Evolutionary conservation across 1,140 invertebrate species (phyloP).

Genomic region (Saccostrea echinata): DNA sequence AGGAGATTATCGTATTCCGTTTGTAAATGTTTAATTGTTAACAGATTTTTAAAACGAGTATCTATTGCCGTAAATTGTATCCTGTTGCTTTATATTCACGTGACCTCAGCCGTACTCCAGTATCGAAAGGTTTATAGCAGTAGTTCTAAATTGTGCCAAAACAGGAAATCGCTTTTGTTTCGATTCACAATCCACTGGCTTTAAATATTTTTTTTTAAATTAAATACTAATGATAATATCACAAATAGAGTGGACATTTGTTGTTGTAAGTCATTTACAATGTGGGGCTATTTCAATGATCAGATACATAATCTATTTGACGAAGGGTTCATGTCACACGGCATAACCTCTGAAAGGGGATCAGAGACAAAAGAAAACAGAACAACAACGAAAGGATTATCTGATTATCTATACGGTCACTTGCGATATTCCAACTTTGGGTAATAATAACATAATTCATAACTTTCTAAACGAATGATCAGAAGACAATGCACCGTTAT

Average conservation of each 20-base stretch:
- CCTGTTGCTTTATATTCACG: slow-evolving; percentile 20
- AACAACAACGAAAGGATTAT: background rate
- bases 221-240: slow-evolving; percentile 34
- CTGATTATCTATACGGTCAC: background rate
- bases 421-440: background rate
- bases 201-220: background rate
- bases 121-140: background rate
- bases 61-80: background rate
- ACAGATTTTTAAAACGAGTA: slow-evolving; percentile 18
- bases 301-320: background rate
- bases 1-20: background rate
- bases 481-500: too few species aligned
- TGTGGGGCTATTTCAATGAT: background rate
- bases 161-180: background rate
- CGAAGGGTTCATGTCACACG: background rate
- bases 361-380: background rate
- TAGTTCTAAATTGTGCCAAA: background rate
- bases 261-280: background rate
- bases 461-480: too few species aligned
- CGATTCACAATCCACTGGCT: background rate
- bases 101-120: background rate
- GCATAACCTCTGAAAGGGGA: background rate
- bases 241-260: background rate
- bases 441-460: too few species aligned
- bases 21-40: slow-evolving; percentile 23